Percentiles rank a stretch among this genome's conserved stretches.
phyloP scores from a whole-genome alignment of 2,797 vertebrate genomes.

The Spondyliosoma cantharus region DNA sequence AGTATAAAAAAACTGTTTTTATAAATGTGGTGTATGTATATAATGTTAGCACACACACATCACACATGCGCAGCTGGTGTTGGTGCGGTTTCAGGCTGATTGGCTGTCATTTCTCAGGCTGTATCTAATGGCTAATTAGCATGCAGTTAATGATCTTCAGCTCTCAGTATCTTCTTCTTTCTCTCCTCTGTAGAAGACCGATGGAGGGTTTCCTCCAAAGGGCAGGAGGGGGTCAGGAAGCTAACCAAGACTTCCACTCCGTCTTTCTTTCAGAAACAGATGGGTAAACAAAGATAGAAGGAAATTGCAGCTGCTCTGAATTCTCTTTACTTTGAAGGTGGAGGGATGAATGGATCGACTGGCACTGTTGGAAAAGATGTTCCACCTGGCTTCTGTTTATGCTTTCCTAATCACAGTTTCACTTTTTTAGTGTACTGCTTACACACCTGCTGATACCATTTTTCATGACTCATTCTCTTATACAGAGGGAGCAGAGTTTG shows the following conservation, averaged over 20 bases:
- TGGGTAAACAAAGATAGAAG: constrained; percentile 46
- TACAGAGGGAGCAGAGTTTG: background rate
- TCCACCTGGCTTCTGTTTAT: constrained; percentile 33
- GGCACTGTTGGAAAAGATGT: constrained; percentile 39
- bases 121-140: constrained; percentile 73
- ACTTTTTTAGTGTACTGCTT: background rate
- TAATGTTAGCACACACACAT: background rate
- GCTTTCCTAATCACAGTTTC: constrained; percentile 12
- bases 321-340: constrained; percentile 50
- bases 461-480: background rate
- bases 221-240: constrained; percentile 40
- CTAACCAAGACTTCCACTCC: constrained; percentile 26
- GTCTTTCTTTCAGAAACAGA: constrained; percentile 49
- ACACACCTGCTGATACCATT: background rate
- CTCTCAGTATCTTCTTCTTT: constrained; percentile 43
- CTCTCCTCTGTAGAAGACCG: constrained; percentile 22
- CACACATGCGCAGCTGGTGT: constrained; percentile 54
- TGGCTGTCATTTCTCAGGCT: constrained; percentile 66
- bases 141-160: constrained; percentile 66
- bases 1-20: too few relatives aligned
- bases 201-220: constrained; percentile 42
- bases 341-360: constrained; percentile 36
- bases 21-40: background rate
- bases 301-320: constrained; percentile 44
- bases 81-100: constrained; percentile 52